Evolutionary conservation across 1,140 invertebrate species (phyloP).

Genomic region (Protaetia brevitarsis): DNA sequence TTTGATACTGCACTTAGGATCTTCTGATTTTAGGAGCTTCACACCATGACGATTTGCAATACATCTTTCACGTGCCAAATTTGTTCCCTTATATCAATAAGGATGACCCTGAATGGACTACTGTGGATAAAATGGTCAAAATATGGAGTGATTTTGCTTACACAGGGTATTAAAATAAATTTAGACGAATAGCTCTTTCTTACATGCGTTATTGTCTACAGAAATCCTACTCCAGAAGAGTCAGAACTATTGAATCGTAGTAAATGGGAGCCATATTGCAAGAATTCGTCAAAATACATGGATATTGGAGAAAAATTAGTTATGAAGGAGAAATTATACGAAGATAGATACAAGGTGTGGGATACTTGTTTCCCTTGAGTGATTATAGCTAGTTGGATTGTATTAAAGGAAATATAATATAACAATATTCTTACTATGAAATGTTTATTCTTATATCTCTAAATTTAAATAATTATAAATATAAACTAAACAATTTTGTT

Average conservation of each 20-base stretch:
- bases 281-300: slow-evolving; percentile 53
- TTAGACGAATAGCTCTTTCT: neutral
- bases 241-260: slow-evolving; percentile 45
- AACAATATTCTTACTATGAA: too few species aligned
- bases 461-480: too few species aligned
- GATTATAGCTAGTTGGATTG: slow-evolving; percentile 17
- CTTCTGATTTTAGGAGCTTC: slow-evolving; percentile 54
- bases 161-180: slow-evolving; percentile 54
- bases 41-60: slow-evolving; percentile 63
- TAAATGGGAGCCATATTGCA: slow-evolving; percentile 54
- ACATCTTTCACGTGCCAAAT: slow-evolving; percentile 57
- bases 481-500: too few species aligned
- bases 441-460: too few species aligned
- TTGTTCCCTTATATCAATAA: slow-evolving; percentile 51
- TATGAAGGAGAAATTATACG: slow-evolving; percentile 47
- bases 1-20: too few species aligned
- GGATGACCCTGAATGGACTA: slow-evolving; percentile 52
- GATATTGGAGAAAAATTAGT: slow-evolving; percentile 52
- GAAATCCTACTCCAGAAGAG: slow-evolving; percentile 46
- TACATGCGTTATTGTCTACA: slow-evolving; percentile 35
- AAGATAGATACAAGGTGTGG: slow-evolving; percentile 50
- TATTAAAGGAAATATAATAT: too few species aligned
- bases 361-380: slow-evolving; percentile 54
- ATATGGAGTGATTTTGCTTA: slow-evolving; percentile 55
- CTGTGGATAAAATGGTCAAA: slow-evolving; percentile 51